Base-by-base conservation (phyloP, 2,888 invertebrate species). In the Eupithecia abbreviata region DNA sequence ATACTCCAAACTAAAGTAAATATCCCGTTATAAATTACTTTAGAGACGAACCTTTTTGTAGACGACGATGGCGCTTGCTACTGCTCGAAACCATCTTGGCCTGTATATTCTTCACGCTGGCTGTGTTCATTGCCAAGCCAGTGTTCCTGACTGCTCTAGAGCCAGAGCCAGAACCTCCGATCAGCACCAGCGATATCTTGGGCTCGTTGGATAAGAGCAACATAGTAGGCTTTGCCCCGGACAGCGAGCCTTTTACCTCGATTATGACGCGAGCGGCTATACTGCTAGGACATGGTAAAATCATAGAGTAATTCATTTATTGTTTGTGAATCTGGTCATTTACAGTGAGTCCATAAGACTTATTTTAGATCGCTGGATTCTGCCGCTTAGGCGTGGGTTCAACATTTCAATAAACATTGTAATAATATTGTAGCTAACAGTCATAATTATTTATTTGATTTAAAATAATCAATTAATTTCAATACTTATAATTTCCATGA, bases 111-210 rank as follows among this genome's bases (percentile, higher is more conserved):
- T 90, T 90, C 77, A 62, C 90, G 0, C 3, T 82, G 0, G 87
- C 92, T 0, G 85, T 91, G 13, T 84, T 87, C 30, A 85, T 88
- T 30, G 90, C 93, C 0, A 90, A 87, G 80, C 93, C 93, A 0
- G 91, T 93, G 58, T 94, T 94, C 83, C 84, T 94, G 62, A 91
- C 88, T 1, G 90, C 92, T 0, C 78, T 93, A n/a, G 84, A 89
- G 76, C 86, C 86, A 0, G 85, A 88, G 5, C 91, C 92, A 0
- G 85, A 86, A 9, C 84, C 87, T 0, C 90, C 91, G 0, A 79
- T 92, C 1, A 71, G 84, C 0, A 82, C 86, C 0, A 6, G 72
- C 0, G 88, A 89, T 9, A 82, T 94, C 4, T 76, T 93, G 0
- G 80, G 82, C 0, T 85, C 91, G 0, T 72, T 93, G 2, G 79